Evolutionary conservation across 2,113 vertebrate species (phyloP).

Genomic region (Anhinga rufa): DNA sequence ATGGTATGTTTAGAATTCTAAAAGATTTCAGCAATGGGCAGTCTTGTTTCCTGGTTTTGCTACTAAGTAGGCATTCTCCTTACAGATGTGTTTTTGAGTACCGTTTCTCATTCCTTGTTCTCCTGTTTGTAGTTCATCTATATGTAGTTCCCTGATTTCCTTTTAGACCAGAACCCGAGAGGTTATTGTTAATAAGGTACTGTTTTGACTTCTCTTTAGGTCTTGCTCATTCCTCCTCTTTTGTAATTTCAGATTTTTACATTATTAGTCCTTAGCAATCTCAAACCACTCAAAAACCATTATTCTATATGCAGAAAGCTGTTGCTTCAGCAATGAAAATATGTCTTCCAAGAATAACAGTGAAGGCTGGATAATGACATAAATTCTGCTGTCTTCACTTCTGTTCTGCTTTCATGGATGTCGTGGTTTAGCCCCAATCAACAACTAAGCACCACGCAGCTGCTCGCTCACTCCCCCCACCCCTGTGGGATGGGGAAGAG

Average conservation of each 20-base stretch:
- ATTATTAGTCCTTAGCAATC: not conserved
- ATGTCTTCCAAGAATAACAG: not conserved
- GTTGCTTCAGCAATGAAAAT: not conserved
- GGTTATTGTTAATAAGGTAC: not conserved
- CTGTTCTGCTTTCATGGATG: not conserved
- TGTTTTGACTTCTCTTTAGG: not conserved
- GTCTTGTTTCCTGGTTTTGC: not conserved
- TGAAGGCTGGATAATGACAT: not conserved
- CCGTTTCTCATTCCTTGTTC: not conserved
- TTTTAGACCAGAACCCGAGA: not conserved
- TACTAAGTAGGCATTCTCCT: not conserved
- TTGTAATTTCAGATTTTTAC: not conserved
- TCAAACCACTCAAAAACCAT: not conserved
- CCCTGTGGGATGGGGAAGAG: no score
- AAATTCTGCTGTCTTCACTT: not conserved
- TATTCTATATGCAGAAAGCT: not conserved
- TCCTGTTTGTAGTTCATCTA: not conserved
- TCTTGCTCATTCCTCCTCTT: not conserved
- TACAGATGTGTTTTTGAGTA: not conserved
- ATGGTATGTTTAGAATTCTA: slow-evolving; percentile 74
- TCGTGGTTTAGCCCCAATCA: no score
- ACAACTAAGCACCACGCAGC: no score
- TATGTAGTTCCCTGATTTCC: not conserved
- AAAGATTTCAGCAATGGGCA: not conserved
- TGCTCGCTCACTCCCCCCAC: no score